phyloP scores from a whole-genome alignment of 1,140 invertebrate species.

The Drosophila littoralis region DNA sequence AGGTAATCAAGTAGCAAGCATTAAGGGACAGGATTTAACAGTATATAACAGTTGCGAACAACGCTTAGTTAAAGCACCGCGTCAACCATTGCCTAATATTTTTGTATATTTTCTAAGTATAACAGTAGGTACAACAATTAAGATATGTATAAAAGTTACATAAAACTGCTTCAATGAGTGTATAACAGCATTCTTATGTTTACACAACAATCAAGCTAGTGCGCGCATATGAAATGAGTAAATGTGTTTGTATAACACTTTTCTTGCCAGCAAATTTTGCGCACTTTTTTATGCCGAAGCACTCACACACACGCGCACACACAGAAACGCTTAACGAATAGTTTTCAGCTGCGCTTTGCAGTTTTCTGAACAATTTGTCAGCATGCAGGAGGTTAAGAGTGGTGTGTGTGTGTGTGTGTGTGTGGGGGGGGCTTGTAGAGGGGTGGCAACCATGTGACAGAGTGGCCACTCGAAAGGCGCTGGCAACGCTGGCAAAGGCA shows the following conservation, averaged over 20 bases:
- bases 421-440: neutral
- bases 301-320: neutral
- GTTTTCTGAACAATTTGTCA: slow-evolving; percentile 46
- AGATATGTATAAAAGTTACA: neutral
- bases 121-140: neutral
- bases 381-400: slow-evolving; percentile 28
- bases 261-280: slow-evolving; percentile 22
- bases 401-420: neutral
- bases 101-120: neutral
- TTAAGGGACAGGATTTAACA: too few species aligned
- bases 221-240: slow-evolving; percentile 16
- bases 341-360: slow-evolving; percentile 33
- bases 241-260: slow-evolving; percentile 50
- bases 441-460: slow-evolving; percentile 45
- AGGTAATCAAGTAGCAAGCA: too few species aligned
- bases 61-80: too few species aligned
- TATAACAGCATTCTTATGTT: slow-evolving; percentile 4
- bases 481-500: slow-evolving; percentile 44
- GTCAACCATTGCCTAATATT: too few species aligned
- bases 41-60: too few species aligned
- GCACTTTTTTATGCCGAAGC: slow-evolving; percentile 26
- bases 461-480: slow-evolving; percentile 68
- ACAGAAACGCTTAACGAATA: slow-evolving; percentile 1
- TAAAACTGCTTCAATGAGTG: neutral
- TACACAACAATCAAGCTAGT: slow-evolving; percentile 9